phyloP scores from a whole-genome alignment of 2,797 vertebrate genomes.

The Hemitrygon akajei region DNA sequence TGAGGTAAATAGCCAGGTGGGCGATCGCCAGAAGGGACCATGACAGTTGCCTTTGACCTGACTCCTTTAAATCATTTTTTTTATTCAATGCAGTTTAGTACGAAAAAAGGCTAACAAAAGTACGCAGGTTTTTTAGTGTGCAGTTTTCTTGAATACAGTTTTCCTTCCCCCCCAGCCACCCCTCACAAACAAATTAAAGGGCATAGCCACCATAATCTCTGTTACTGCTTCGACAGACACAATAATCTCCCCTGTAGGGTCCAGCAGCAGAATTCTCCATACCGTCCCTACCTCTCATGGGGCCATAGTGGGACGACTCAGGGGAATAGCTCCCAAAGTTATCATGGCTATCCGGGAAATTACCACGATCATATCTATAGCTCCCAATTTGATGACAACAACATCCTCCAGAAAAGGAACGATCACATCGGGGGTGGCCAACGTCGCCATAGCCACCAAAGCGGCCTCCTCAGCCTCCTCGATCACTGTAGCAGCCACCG shows the following conservation, averaged over 20 bases:
- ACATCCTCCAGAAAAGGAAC: slow-evolving; percentile 69
- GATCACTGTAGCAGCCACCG: slow-evolving; percentile 74
- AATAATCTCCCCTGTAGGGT: slow-evolving; percentile 31
- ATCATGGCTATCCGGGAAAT: neutral
- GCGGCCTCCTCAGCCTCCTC: slow-evolving; percentile 60
- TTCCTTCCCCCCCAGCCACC: neutral
- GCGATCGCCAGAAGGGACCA: too few relatives aligned
- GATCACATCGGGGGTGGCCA: slow-evolving; percentile 45
- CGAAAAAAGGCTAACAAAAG: slow-evolving; percentile 34
- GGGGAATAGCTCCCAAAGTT: slow-evolving; percentile 35
- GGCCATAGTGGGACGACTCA: slow-evolving; percentile 31
- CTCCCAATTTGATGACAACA: slow-evolving; percentile 65
- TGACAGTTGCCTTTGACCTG: too few relatives aligned
- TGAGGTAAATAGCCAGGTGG: too few relatives aligned
- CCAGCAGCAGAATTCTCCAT: slow-evolving; percentile 18
- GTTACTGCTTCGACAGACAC: slow-evolving; percentile 20
- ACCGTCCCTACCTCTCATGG: slow-evolving; percentile 26
- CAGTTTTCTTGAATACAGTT: slow-evolving; percentile 17
- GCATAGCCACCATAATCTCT: slow-evolving; percentile 27
- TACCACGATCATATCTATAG: neutral
- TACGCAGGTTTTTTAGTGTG: too few relatives aligned
- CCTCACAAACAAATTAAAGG: neutral
- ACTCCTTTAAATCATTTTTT: too few relatives aligned
- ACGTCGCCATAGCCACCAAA: slow-evolving; percentile 61
- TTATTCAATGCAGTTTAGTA: slow-evolving; percentile 36